Base-by-base conservation (phyloP, 2,888 invertebrate genomes). In the Trimorus sp. region DNA sequence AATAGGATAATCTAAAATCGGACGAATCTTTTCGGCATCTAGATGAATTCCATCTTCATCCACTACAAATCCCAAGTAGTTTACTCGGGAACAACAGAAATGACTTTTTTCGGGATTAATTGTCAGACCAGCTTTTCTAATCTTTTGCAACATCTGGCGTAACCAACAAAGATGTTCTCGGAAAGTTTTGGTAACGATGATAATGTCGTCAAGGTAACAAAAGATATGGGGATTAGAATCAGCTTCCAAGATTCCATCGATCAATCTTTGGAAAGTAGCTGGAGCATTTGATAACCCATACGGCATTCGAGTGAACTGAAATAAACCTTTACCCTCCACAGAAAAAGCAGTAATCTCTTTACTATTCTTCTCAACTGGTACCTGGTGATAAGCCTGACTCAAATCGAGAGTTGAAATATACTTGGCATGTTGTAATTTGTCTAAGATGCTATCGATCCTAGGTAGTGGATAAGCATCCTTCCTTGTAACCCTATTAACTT, bases 221-320 rank as follows among this genome's bases (percentile, higher is more conserved):
- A 40, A 59, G 4, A 40, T 48, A 62, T 48, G 8, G 0, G 62
- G 48, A 9, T 11, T 8, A 16, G 48, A 12, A 15, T 48, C 48
- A 5, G 62, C n/a, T 5, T 26, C 62, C n/a, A 62, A 16, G 5
- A 62, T 16, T 16, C 7, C 16, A 40, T 66, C 66, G 5, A 42
- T 63, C 0, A 83, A 4, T 8, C 84, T 42, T 16, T 86, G 86
- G 9, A 85, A 89, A 0, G 87, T 87, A 0, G 88, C 86, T 1
- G 89, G 87, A 0, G 85, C 86, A 49, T 85, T 63, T 73, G 83
- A 77, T 79, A 88, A 66, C 65, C 88, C 81, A 75, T 88, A 88
- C 0, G 89, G 89, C 86, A 89, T 85, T 3, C 85, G 74, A 7
- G 42, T 76, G 59, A 89, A 91, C 11, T 89, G 85, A 56, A 82